These are phyloP conservation scores for Oreochromis spilurus DNA, from an alignment of 2,113 vertebrate genomes.

Conservation along the genomic window DNA sequence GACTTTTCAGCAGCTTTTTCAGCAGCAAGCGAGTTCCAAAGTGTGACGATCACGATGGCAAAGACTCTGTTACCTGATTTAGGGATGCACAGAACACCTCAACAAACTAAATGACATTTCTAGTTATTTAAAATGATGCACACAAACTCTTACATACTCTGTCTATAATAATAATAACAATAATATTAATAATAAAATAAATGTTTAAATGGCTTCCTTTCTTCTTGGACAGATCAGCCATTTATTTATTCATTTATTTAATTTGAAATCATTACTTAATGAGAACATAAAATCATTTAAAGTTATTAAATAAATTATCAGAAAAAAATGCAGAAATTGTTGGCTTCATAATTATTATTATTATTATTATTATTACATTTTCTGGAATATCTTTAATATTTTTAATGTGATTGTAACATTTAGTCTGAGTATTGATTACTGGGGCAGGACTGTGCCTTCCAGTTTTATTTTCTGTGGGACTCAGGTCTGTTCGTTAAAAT, in stretches of 20 bases:
- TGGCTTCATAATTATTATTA: not conserved
- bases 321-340: not conserved
- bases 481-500: not conserved
- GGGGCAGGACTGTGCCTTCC: not conserved
- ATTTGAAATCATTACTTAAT: not conserved
- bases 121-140: not conserved
- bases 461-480: not conserved
- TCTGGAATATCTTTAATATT: not conserved
- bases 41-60: not conserved
- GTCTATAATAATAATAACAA: not conserved
- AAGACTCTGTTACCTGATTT: not conserved
- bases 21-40: not conserved
- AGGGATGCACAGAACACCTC: not conserved
- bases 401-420: not conserved
- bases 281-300: not conserved
- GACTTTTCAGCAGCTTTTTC: not conserved
- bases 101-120: not conserved
- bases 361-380: not conserved
- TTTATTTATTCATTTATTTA: not conserved
- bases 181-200: not conserved
- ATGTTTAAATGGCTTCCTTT: not conserved
- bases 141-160: not conserved
- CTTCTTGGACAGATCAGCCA: not conserved
- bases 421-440: not conserved
- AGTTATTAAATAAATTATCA: not conserved